Conservation (phyloP, 2,888 invertebrate species). For the Axea sp. region DNA sequence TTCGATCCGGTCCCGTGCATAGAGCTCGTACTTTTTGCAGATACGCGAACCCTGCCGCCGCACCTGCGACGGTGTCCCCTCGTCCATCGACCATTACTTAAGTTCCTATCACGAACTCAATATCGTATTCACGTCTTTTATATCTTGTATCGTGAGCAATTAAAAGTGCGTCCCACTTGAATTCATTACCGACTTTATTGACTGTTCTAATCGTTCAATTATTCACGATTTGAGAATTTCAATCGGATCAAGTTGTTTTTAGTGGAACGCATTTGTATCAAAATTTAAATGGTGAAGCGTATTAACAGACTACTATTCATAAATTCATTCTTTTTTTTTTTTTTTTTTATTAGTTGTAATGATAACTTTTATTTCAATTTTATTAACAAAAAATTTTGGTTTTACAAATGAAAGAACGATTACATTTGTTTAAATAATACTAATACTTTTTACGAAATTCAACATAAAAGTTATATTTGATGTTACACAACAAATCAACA, state of each 20-base stretch:
- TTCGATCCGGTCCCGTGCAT: conserved; percentile 22
- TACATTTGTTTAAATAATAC: too few relatives aligned
- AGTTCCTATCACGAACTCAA: conserved; percentile 50
- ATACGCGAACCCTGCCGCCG: conserved; percentile 52
- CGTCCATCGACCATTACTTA: conserved; percentile 48
- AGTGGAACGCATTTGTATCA: too few relatives aligned
- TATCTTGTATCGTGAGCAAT: conserved; percentile 60
- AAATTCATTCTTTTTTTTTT: too few relatives aligned
- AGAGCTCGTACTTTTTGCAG: conserved; percentile 51
- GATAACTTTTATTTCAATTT: too few relatives aligned
- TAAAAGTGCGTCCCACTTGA: conserved; percentile 51
- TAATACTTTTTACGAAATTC: too few relatives aligned
- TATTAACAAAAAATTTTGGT: too few relatives aligned
- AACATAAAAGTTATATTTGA: too few relatives aligned
- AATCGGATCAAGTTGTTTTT: conserved; percentile 31
- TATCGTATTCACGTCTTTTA: conserved; percentile 56
- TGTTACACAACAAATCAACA: too few relatives aligned
- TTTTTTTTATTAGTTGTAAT: too few relatives aligned
- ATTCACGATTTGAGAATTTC: conserved; percentile 30
- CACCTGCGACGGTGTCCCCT: conserved; percentile 43
- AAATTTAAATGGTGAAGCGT: too few relatives aligned
- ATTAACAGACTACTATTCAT: too few relatives aligned
- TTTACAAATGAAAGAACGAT: too few relatives aligned
- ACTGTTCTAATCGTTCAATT: conserved; percentile 47
- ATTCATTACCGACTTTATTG: conserved; percentile 52